A percentile compares a stretch with the other conserved stretches of the same genome.
Conservation (phyloP, 2,113 vertebrate species). For the Vidua chalybeata region DNA sequence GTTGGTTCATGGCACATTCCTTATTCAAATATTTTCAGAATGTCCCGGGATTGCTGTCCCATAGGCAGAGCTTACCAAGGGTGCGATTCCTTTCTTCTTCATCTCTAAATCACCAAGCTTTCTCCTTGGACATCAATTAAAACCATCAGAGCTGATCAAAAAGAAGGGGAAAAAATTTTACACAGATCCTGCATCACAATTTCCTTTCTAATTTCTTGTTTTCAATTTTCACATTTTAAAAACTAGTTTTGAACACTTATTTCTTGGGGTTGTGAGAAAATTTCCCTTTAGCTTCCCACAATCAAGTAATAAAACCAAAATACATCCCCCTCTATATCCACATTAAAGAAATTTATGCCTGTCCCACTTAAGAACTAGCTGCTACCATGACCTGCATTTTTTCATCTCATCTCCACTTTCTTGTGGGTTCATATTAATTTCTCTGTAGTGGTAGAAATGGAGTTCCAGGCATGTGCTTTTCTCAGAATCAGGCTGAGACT, state of each 20-base stretch:
- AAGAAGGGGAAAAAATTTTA: neutral
- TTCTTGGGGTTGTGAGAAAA: neutral
- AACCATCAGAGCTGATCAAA: neutral
- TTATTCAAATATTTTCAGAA: neutral
- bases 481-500: neutral
- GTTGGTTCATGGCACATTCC: neutral
- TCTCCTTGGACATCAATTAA: neutral
- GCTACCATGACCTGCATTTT: neutral
- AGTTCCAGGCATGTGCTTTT: neutral
- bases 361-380: neutral
- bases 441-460: constrained; percentile 14
- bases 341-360: neutral
- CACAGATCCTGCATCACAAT: neutral
- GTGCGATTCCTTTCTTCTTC: neutral
- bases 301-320: neutral
- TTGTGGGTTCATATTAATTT: constrained; percentile 27
- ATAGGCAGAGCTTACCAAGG: neutral
- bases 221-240: neutral
- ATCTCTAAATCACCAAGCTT: neutral
- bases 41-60: neutral
- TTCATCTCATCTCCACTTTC: neutral
- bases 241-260: neutral
- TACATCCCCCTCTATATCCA: neutral
- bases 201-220: neutral
- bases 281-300: neutral